Conservation (phyloP, 1,140 invertebrate species). For the Meloidogyne hapla region DNA sequence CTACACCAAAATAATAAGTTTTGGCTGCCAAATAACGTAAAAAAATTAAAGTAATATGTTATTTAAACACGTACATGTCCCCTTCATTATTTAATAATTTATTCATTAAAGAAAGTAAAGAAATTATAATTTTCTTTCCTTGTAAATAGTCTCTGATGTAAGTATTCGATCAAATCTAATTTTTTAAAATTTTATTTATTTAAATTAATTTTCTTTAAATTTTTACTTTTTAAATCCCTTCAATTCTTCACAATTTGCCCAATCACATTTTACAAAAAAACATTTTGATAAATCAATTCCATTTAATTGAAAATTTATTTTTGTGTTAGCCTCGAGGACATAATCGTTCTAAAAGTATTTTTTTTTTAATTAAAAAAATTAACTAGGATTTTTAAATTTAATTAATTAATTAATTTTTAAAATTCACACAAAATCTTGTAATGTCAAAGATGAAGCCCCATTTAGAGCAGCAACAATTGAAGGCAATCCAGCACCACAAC, state of each 20-base stretch:
- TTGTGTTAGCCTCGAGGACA: constrained; percentile 34
- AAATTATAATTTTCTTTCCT: constrained; percentile 40
- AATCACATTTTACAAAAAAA: constrained; percentile 6
- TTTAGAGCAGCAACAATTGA: constrained; percentile 31
- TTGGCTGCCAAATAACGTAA: constrained; percentile 39
- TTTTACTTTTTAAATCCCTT: neutral
- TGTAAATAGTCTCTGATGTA: constrained; percentile 42
- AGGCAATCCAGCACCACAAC: constrained; percentile 43
- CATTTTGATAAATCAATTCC: constrained; percentile 9
- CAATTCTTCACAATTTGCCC: constrained; percentile 18
- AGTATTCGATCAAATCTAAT: constrained; percentile 38
- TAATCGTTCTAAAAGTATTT: constrained; percentile 37
- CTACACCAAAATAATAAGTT: constrained; percentile 41
- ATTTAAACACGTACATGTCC: constrained; percentile 26
- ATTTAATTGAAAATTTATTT: constrained; percentile 35
- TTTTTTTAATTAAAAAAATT: too few relatives aligned
- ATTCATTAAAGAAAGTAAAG: constrained; percentile 36
- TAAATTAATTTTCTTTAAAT: constrained; percentile 1
- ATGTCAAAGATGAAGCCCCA: constrained; percentile 25
- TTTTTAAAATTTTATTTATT: constrained; percentile 1
- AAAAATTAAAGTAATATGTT: neutral
- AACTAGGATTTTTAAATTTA: neutral
- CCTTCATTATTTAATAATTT: constrained; percentile 19
- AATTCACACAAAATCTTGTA: constrained; percentile 40
- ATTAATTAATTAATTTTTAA: neutral